These are phyloP conservation scores for Columbina picui DNA, from an alignment of 2,113 vertebrate genomes.

Conservation along the genomic window DNA sequence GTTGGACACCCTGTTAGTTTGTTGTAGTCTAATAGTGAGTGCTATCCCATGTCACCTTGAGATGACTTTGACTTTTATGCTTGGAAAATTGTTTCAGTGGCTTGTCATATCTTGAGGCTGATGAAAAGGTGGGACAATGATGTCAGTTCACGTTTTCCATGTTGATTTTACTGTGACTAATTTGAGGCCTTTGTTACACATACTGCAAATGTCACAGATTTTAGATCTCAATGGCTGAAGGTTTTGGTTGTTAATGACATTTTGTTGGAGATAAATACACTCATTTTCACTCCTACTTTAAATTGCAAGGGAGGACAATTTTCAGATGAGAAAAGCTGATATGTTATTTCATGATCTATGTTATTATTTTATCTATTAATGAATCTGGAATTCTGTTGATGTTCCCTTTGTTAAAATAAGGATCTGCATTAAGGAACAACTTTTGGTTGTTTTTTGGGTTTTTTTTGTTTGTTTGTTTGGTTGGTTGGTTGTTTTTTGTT, in stretches of 20 bases:
- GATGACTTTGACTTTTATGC: not conserved
- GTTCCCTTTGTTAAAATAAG: not conserved
- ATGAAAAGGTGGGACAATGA: not conserved
- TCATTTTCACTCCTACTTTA: not conserved
- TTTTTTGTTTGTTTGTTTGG: too few species aligned
- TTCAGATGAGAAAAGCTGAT: not conserved
- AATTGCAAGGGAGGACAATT: not conserved
- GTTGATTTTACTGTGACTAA: not conserved
- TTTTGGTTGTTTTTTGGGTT: too few species aligned
- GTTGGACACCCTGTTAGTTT: not conserved
- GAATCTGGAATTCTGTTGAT: not conserved
- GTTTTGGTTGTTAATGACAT: not conserved
- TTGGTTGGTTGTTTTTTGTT: too few species aligned
- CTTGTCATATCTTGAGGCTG: not conserved
- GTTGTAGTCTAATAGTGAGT: not conserved
- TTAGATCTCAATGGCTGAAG: not conserved
- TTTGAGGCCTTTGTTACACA: not conserved
- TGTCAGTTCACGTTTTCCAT: not conserved
- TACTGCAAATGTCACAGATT: conserved; percentile 21
- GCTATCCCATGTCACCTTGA: not conserved
- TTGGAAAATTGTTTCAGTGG: not conserved
- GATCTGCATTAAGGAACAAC: not conserved
- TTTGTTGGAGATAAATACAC: conserved; percentile 4
- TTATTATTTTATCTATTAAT: not conserved
- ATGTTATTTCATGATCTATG: not conserved